Conservation (phyloP, 2,888 invertebrate species). For the Noctua janthe region DNA sequence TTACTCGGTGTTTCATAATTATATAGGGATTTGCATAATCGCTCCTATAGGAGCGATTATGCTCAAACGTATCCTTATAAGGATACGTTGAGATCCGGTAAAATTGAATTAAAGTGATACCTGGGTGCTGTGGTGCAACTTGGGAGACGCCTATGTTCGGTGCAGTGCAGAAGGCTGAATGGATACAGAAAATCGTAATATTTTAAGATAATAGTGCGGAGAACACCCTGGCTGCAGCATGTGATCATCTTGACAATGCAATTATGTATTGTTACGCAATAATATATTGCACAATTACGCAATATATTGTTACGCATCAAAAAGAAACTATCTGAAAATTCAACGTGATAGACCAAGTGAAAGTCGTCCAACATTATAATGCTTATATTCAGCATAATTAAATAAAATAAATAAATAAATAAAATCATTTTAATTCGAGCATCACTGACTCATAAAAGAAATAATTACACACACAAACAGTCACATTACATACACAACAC, state of each 20-base stretch:
- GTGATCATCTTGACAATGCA: neutral
- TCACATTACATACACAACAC: too few relatives aligned
- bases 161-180: neutral
- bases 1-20: slow-evolving; percentile 37
- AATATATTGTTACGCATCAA: neutral
- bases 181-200: neutral
- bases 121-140: slow-evolving; percentile 33
- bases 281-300: too few relatives aligned
- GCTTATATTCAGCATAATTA: neutral
- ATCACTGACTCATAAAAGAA: too few relatives aligned
- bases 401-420: too few relatives aligned
- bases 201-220: neutral
- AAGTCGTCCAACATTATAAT: neutral
- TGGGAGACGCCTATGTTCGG: neutral
- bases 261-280: neutral
- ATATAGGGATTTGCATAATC: slow-evolving; percentile 52
- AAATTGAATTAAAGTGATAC: slow-evolving; percentile 54
- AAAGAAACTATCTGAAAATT: neutral
- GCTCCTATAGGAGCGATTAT: too few relatives aligned
- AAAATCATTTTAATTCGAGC: too few relatives aligned
- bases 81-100: slow-evolving; percentile 48
- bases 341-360: neutral
- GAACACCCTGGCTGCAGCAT: neutral
- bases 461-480: too few relatives aligned
- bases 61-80: too few relatives aligned